Percentiles rank a stretch among this genome's conserved stretches.
phyloP scores from a whole-genome alignment of 2,888 invertebrate species.

The Drosophila maculinotata region DNA sequence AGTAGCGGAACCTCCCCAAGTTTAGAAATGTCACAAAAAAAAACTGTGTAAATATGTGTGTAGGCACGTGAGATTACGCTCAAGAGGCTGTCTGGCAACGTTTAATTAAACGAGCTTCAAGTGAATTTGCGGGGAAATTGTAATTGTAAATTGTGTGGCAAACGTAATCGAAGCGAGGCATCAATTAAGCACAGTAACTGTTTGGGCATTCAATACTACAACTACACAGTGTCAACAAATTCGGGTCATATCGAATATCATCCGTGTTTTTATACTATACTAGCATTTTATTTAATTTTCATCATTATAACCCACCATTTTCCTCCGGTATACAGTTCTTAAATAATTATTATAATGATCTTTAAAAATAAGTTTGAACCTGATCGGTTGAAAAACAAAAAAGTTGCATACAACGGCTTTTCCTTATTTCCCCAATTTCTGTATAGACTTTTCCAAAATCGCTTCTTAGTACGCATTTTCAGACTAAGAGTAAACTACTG shows the following conservation, averaged over 20 bases:
- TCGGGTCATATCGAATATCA: neutral
- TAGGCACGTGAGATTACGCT: slow-evolving; percentile 60
- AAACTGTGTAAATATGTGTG: slow-evolving; percentile 61
- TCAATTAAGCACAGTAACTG: slow-evolving; percentile 10
- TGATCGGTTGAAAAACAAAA: too few relatives aligned
- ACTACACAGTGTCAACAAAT: neutral
- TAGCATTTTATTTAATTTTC: neutral
- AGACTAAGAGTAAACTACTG: too few relatives aligned
- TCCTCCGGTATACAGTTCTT: too few relatives aligned
- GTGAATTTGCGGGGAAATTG: neutral
- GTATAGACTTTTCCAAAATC: too few relatives aligned
- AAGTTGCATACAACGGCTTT: too few relatives aligned
- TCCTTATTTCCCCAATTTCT: too few relatives aligned
- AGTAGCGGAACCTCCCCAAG: slow-evolving; percentile 25
- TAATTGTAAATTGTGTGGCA: neutral
- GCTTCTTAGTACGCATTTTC: too few relatives aligned
- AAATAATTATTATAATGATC: too few relatives aligned
- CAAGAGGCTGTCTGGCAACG: slow-evolving; percentile 33
- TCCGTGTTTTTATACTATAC: too few relatives aligned
- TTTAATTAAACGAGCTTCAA: slow-evolving; percentile 55
- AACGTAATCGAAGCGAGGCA: slow-evolving; percentile 20
- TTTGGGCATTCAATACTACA: neutral
- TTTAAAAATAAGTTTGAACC: too few relatives aligned
- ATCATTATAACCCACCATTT: neutral
- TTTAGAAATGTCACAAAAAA: slow-evolving; percentile 12